Percentiles rank a stretch among this genome's conserved stretches.
Conservation (phyloP, 2,888 invertebrate genomes). For the Hetaerina titia region DNA sequence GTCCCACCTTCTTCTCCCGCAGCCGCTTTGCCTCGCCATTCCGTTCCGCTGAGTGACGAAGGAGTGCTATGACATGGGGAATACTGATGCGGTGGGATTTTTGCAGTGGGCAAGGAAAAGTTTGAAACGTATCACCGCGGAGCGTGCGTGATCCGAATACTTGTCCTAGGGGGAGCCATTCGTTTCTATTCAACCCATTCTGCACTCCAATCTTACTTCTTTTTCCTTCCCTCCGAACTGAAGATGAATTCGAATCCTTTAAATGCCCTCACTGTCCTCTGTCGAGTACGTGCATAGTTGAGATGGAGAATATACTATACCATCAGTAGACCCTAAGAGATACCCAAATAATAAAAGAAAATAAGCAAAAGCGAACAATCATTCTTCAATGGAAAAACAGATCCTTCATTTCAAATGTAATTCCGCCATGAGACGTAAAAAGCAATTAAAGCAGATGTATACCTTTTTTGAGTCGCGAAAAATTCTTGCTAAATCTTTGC, state of each 20-base stretch:
- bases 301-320: not conserved
- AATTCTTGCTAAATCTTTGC: no score
- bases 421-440: no score
- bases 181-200: not conserved
- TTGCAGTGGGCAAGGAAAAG: constrained; percentile 24
- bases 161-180: not conserved
- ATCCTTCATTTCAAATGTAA: no score
- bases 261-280: not conserved
- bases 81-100: not conserved
- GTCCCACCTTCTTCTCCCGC: not conserved
- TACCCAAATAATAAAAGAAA: no score
- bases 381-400: no score
- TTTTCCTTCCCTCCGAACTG: not conserved
- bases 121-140: constrained; percentile 35
- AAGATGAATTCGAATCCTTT: not conserved
- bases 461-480: no score
- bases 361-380: no score
- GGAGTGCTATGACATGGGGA: not conserved
- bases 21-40: not conserved
- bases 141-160: not conserved
- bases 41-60: constrained; percentile 21
- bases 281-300: not conserved
- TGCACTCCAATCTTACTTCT: not conserved
- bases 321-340: no score
- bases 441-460: no score